A percentile compares a stretch with the other conserved stretches of the same genome.
phyloP scores from a whole-genome alignment of 2,113 vertebrate genomes.

The Phrynosoma platyrhinos region DNA sequence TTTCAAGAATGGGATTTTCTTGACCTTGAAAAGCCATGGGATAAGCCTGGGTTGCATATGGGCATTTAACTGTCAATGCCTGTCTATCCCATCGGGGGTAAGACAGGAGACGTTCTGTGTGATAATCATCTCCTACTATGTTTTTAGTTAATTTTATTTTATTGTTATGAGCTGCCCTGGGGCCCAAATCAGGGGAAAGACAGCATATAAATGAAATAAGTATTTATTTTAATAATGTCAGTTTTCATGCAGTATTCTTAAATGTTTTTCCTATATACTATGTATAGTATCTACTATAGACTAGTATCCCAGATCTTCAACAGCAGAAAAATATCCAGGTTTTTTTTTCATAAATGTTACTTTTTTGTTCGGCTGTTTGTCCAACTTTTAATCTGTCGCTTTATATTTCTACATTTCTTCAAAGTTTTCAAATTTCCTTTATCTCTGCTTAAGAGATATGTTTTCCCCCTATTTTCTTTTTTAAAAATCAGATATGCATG shows the following conservation, averaged over 20 bases:
- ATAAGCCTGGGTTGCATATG: no score
- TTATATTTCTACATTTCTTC: background rate
- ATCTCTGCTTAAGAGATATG: background rate
- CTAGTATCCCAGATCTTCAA: background rate
- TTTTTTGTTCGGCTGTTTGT: background rate
- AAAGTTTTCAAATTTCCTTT: background rate
- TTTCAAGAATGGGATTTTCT: no score
- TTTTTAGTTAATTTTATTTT: no score
- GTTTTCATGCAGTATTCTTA: background rate
- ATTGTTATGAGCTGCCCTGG: no score
- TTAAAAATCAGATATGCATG: background rate
- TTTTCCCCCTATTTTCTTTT: background rate
- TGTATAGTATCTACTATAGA: no score
- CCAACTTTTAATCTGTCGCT: background rate
- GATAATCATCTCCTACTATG: no score
- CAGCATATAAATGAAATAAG: no score
- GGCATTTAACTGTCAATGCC: no score
- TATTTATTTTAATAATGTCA: background rate
- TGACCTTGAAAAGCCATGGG: no score
- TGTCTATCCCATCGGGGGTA: no score
- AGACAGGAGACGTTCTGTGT: no score
- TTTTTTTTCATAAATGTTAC: background rate
- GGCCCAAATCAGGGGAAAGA: no score
- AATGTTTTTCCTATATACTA: background rate
- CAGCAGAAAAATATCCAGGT: background rate